Conservation (phyloP, 2,888 invertebrate genomes). For the Chydorus sphaericus region DNA sequence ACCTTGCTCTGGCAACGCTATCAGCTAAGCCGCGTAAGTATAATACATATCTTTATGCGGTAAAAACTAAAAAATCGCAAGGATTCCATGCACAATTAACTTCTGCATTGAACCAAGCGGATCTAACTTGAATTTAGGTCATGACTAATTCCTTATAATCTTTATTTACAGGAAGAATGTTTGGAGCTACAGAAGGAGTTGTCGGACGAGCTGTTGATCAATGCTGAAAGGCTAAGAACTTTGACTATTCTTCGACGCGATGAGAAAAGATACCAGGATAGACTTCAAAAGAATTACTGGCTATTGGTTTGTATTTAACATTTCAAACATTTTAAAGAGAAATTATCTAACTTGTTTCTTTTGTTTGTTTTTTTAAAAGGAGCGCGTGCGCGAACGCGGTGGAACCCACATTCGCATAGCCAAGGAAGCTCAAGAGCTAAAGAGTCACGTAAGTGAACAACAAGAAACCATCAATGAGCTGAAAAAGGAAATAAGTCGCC, state of each 20-base stretch:
- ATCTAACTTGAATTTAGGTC: too few relatives aligned
- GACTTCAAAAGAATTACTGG: background rate
- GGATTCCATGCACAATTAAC: too few relatives aligned
- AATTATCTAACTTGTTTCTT: background rate
- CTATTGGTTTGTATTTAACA: background rate
- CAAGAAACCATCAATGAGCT: background rate
- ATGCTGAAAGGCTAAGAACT: background rate
- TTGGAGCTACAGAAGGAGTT: background rate
- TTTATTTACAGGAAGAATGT: background rate
- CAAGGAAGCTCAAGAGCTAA: background rate
- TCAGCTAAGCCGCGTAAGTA: background rate
- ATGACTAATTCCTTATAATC: too few relatives aligned
- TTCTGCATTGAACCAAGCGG: too few relatives aligned
- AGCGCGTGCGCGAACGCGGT: background rate
- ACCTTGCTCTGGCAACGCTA: background rate
- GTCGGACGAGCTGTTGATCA: background rate
- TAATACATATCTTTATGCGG: background rate
- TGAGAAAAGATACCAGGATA: background rate
- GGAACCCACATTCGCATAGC: conserved; percentile 1
- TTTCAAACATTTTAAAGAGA: background rate
- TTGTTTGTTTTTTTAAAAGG: background rate
- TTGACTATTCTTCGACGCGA: background rate
- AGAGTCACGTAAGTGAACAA: background rate
- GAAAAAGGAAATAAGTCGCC: background rate
- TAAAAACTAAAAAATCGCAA: too few relatives aligned